Conservation (phyloP, 2,888 invertebrate genomes). For the Sphecodes monilicornis region DNA sequence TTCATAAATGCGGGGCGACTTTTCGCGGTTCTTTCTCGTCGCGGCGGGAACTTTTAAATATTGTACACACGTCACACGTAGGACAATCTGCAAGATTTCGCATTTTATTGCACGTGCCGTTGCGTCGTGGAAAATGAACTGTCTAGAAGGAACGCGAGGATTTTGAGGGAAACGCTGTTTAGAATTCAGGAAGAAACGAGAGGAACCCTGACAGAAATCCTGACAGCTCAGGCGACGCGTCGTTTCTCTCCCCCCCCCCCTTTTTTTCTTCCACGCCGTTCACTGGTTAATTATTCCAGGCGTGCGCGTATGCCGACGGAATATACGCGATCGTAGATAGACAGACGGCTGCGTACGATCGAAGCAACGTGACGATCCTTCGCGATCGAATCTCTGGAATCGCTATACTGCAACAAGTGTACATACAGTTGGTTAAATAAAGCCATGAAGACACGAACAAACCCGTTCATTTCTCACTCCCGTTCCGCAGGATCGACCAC, state of each 20-base stretch:
- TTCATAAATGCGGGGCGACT: constrained; percentile 50
- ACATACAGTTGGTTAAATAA: constrained; percentile 45
- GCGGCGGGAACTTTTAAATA: constrained; percentile 9
- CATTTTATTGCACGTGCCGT: background rate
- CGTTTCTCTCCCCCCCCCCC: constrained; percentile 26
- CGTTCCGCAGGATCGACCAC: background rate
- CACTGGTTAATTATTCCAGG: constrained; percentile 75
- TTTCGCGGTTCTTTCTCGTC: constrained; percentile 36
- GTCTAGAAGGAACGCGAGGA: background rate
- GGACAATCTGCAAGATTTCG: background rate
- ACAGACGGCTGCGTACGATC: constrained; percentile 21
- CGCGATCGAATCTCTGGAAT: constrained; percentile 25
- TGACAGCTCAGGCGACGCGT: constrained; percentile 16
- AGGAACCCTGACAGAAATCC: background rate
- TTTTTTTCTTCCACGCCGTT: constrained; percentile 32
- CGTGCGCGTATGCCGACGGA: constrained; percentile 70
- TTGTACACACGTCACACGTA: background rate
- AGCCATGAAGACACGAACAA: constrained; percentile 20
- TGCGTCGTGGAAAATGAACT: background rate
- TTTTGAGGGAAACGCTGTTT: background rate
- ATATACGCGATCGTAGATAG: constrained; percentile 71
- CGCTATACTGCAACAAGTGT: constrained; percentile 36
- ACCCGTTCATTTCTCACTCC: constrained; percentile 21
- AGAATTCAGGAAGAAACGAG: constrained; percentile 25
- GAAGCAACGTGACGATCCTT: constrained; percentile 52